Base-by-base conservation (phyloP, 2,888 invertebrate genomes). In the Ormyrus labotus region DNA sequence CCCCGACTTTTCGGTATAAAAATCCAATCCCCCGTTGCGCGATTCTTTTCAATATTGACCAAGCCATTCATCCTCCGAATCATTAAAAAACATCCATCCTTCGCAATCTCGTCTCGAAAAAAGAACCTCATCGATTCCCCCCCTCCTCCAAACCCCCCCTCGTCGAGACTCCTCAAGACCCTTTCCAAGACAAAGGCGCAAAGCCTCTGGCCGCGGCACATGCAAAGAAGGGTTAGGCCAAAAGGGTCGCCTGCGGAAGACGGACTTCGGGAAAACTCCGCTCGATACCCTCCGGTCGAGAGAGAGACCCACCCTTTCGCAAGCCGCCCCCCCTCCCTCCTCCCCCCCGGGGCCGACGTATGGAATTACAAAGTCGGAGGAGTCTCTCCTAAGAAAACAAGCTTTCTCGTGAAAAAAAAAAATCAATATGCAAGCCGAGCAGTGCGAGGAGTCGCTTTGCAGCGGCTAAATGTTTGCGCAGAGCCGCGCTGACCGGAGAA, bases 351-450 rank as follows among this genome's bases (percentile, higher is more conserved):
- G 58, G 19, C 34, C 57, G 34, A 51, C 60, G 73, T 70, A 57
- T 79, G 74, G 67, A 81, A 81, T 78, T 81, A 81, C 81, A 81
- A 78, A 78, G 78, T 78, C 78, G 55, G 60, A 63, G 60, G 69
- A 34, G 50, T 8, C 53, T 60, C 65, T 60, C 65, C 68, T 65
- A 75, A 80, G 80, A 80, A 80, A 80, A 80, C 80, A 75, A 67
- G 68, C 78, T 34, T 19, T 60, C 50, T 63, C 61, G 48, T 8
- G 51, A 58, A 61, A 58, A 61, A 69, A 63, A 78, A 78, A 69
- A 79, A 79, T 79, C 79, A 74, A 79, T 74, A 79, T 9, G 6
- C 58, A 50, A 7, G n/a, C 3, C 0, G 55, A 45, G 19, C 34
- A 11, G 19, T 71, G n/a, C 11, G 55, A 45, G 45, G 57, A 45